Evolutionary conservation across 1,140 invertebrate species (phyloP).

Genomic region (Aphidius ervi): DNA sequence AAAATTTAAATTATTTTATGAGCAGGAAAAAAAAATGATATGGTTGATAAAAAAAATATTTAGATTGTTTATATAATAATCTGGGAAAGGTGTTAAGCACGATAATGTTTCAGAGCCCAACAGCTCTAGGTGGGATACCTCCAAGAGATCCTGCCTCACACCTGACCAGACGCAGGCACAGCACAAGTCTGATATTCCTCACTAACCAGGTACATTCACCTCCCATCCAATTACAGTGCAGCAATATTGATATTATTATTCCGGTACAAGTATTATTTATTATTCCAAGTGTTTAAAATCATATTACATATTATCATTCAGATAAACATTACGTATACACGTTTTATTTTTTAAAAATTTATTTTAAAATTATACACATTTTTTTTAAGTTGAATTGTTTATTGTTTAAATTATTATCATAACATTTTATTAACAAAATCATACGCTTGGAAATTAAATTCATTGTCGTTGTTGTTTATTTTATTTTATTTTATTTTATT

Average conservation of each 20-base stretch:
- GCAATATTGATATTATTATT: background rate
- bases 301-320: no score
- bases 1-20: no score
- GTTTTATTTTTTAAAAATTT: background rate
- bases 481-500: no score
- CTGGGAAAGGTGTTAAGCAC: constrained; percentile 45
- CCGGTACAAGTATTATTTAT: no score
- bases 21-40: background rate
- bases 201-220: constrained; percentile 59
- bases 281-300: no score
- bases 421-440: background rate
- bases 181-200: constrained; percentile 58
- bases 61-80: constrained; percentile 2
- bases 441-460: background rate
- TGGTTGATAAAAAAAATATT: constrained; percentile 14
- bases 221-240: constrained; percentile 19
- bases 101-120: constrained; percentile 57
- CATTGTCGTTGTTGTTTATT: background rate
- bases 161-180: constrained; percentile 70
- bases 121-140: constrained; percentile 49
- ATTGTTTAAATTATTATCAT: no score
- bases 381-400: background rate
- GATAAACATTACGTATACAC: no score
- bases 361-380: background rate
- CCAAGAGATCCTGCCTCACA: constrained; percentile 55